Base-by-base conservation (phyloP, 2,888 invertebrate genomes). In the Amphipoea oculea region DNA sequence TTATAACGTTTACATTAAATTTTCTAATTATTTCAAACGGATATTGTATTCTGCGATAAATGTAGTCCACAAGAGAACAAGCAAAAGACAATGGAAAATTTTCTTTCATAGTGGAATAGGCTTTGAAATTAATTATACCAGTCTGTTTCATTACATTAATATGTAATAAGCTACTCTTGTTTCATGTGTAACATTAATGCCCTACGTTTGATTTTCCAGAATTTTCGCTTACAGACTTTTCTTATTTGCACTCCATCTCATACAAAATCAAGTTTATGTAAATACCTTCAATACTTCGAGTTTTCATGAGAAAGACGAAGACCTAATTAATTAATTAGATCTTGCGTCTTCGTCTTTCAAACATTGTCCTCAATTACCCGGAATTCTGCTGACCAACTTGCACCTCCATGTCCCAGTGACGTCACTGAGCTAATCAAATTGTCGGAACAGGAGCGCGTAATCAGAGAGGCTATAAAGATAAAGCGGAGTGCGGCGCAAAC, bases 361-460 rank as follows among this genome's bases (percentile, higher is more conserved):
- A 60, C 36, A 72, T 78, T 84, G 80, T 84, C 63, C 60, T 67
- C 76, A 78, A 73, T 82, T 73, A 69, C 42, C 60, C 66, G 65
- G 70, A 65, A 36, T 23, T 54, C 65, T 66, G 81, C 71, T 73
- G 72, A 78, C 79, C 60, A 73, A 45, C 60, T 73, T 73, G 51
- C 71, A 71, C 66, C 42, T 48, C 83, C 40, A 76, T 87, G 82
- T 87, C 62, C 85, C 85, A 73, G 79, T 65, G 83, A 82, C 83
- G 82, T 81, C 77, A 80, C 73, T 42, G 75, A 87, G 87, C 92
- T 94, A 93, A 93, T 93, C 92, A 92, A 93, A 92, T 93, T 90
- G 90, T 60, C 4, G n/a, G 57, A 60, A 4, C 4, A 1, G 23
- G 57, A 57, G 9, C 9, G 23, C 57, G 57, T n/a, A 57, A 57